Evolutionary conservation across 2,113 vertebrate genomes (phyloP).

Genomic region (Sander lucioperca): DNA sequence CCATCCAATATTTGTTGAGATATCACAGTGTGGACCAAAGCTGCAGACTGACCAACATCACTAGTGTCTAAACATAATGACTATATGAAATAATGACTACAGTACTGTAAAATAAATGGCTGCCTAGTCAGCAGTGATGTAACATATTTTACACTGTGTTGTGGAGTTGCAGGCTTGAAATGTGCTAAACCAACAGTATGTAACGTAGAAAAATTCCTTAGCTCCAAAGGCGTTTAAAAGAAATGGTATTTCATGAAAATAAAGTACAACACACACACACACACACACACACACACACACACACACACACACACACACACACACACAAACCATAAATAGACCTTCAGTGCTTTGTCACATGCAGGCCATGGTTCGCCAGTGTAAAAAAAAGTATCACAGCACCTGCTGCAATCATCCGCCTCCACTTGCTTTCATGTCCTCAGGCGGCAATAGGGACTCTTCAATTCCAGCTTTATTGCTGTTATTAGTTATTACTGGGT

Average conservation of each 20-base stretch:
- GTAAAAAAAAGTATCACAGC: conserved; percentile 29
- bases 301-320: not conserved
- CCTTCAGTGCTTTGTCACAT: conserved; percentile 41
- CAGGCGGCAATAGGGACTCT: conserved; percentile 67
- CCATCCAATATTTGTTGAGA: not conserved
- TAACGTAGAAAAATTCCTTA: conserved; percentile 1
- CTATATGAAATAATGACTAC: not conserved
- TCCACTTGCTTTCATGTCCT: conserved; percentile 62
- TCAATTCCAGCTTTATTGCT: conserved; percentile 80
- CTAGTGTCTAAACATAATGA: not conserved
- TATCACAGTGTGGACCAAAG: not conserved
- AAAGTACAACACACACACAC: not conserved
- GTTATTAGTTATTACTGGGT: conserved; percentile 73
- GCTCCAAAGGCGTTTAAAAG: not conserved
- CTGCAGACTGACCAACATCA: not conserved
- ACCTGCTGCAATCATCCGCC: conserved; percentile 47
- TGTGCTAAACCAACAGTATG: conserved; percentile 7
- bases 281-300: not conserved
- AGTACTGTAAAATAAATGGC: conserved; percentile 2
- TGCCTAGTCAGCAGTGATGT: not conserved
- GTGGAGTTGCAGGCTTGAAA: conserved; percentile 21
- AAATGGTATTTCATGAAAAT: conserved; percentile 1
- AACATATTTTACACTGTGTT: conserved; percentile 10
- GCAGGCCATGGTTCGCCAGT: conserved; percentile 21
- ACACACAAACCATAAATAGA: not conserved